Evolutionary conservation across 2,888 invertebrate genomes (phyloP).

Genomic region (Aproaerema taeniolella): DNA sequence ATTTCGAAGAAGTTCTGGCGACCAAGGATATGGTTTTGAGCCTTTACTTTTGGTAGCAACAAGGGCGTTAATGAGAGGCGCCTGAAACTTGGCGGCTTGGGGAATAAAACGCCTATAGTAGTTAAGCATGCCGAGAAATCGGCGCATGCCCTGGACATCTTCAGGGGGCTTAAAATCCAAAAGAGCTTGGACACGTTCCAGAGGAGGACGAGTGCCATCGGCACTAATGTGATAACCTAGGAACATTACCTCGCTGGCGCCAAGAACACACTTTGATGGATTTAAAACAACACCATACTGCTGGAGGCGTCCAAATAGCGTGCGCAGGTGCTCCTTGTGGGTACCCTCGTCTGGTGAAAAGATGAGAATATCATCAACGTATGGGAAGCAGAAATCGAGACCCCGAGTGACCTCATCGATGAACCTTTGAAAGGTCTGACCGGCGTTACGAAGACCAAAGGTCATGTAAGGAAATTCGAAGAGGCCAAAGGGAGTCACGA

Average conservation of each 20-base stretch:
- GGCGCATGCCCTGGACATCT: not conserved
- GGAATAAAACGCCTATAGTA: not conserved
- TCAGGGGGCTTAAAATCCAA: not conserved
- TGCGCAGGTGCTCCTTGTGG: constrained; percentile 23
- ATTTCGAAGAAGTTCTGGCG: too few relatives aligned
- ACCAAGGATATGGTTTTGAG: too few relatives aligned
- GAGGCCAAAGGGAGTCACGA: constrained; percentile 28
- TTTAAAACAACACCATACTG: constrained; percentile 18
- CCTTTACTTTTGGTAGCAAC: too few relatives aligned
- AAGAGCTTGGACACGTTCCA: constrained; percentile 1
- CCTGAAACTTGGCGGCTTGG: not conserved
- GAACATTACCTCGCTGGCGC: constrained; percentile 22
- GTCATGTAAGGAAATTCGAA: constrained; percentile 34
- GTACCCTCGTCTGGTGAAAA: constrained; percentile 19
- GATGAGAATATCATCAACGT: constrained; percentile 34
- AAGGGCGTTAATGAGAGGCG: too few relatives aligned
- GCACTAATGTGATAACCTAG: constrained; percentile 23
- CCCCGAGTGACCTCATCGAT: constrained; percentile 31
- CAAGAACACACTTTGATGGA: constrained; percentile 13
- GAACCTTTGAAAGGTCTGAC: constrained; percentile 43
- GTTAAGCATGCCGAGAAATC: not conserved
- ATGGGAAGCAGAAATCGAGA: constrained; percentile 33
- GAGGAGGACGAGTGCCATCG: constrained; percentile 20
- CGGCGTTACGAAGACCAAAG: constrained; percentile 46
- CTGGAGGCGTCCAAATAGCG: constrained; percentile 12